These are phyloP conservation scores for Ephialtes manifestator DNA, from an alignment of 2,888 invertebrate genomes.

Conservation along the genomic window DNA sequence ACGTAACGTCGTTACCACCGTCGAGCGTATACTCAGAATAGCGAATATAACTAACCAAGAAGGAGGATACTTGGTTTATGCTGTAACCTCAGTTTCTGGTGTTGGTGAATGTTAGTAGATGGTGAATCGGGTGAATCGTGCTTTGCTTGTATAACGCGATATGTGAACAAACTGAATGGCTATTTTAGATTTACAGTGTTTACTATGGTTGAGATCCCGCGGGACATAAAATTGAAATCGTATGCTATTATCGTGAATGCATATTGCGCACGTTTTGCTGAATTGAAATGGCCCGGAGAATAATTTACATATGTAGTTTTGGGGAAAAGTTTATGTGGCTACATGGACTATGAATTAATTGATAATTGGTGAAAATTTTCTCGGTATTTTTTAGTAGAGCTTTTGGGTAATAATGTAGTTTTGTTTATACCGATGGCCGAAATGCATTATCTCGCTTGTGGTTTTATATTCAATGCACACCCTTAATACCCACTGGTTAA, in stretches of 20 bases:
- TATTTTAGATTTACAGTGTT: conserved; percentile 18
- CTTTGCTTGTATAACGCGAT: not conserved
- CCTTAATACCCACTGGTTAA: too few species aligned
- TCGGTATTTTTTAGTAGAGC: not conserved
- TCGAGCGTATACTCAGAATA: conserved; percentile 17
- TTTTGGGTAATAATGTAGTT: too few species aligned
- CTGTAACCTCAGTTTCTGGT: conserved; percentile 16
- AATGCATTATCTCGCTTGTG: too few species aligned
- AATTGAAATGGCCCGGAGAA: not conserved
- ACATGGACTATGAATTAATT: not conserved
- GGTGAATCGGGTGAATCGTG: too few species aligned
- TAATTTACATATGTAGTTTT: too few species aligned
- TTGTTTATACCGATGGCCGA: too few species aligned
- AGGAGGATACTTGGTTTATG: conserved; percentile 16
- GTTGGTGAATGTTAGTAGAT: too few species aligned
- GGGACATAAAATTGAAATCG: too few species aligned
- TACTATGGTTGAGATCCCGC: not conserved
- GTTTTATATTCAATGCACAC: too few species aligned
- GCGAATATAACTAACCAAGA: conserved; percentile 46
- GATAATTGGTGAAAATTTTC: not conserved
- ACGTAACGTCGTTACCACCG: conserved; percentile 41
- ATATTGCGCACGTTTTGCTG: not conserved
- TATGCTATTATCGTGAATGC: not conserved
- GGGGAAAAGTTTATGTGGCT: too few species aligned
- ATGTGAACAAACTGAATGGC: not conserved